Evolutionary conservation across 1,140 invertebrate genomes (phyloP), one percentile per base, ranked within the genome.

Genomic region (Ceratoteleas bidentatus): DNA sequence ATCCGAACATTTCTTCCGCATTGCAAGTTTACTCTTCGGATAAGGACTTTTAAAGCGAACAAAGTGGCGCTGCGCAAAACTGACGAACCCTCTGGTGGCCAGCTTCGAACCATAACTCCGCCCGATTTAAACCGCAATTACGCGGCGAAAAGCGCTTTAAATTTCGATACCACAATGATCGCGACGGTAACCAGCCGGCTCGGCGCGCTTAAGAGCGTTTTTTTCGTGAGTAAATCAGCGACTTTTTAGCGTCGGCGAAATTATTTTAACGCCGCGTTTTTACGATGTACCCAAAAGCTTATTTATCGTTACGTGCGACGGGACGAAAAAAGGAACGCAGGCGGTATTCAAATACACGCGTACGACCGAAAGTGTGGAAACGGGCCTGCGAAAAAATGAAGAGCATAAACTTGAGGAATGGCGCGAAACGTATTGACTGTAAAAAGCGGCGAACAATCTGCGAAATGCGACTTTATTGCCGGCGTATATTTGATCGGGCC

Each of bases 261-360:
- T 73, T 13, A 74, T 50, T 74, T 74, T 74, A 64, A 74, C 69
- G 40, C 58, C 40, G 50, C 58, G 6, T 49, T 74, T 74, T 74
- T 74, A 74, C 60, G 70, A 74, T 58, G 43, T 56, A 62, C 60
- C 45, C 56, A 50, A 64, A 62, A 74, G 70, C 52, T 53, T 53
- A 53, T 53, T 53, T 53, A 53, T 53, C 52, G 52, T 53, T 53
- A 53, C 52, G 16, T 34, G 60, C 45, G 5, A 11, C 50, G 50
- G 34, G 32, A 58, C 57, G 49, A 68, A 56, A 45, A 60, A 45
- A 52, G 43, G 38, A 58, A 24, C 24, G 24, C 24, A 24, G 24
- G 24, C 24, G 24, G 16, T 69, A 61, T 53, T 53, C 52, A 53
- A 53, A 53, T 53, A 53, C 52, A 53, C 33, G 33, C 15, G 49